Percentiles rank a stretch among this genome's conserved stretches.
phyloP scores from a whole-genome alignment of 2,888 invertebrate genomes.

The Hirtodrosophila cameraria region DNA sequence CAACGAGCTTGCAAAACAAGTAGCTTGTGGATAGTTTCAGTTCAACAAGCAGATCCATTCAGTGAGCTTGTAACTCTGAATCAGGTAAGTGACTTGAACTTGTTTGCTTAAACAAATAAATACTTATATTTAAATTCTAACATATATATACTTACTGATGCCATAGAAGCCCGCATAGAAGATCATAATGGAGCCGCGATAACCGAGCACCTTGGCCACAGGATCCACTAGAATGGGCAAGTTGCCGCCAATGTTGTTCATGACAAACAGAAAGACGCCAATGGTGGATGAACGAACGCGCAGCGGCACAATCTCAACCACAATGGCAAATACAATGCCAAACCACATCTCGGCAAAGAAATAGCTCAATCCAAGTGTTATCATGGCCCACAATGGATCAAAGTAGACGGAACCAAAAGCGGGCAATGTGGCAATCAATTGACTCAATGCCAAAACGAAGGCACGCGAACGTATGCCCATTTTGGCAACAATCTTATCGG shows the following conservation, averaged over 20 bases:
- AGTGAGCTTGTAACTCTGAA: too few relatives aligned
- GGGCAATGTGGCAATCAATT: slow-evolving; percentile 92
- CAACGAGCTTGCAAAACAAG: too few relatives aligned
- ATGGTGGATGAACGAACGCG: slow-evolving; percentile 93
- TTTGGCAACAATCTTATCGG: slow-evolving; percentile 94
- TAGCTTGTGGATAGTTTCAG: too few relatives aligned
- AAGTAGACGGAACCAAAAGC: slow-evolving; percentile 94
- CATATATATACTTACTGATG: slow-evolving; percentile 88
- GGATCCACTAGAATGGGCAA: slow-evolving; percentile 94
- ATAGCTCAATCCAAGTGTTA: slow-evolving; percentile 93
- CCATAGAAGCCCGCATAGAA: slow-evolving; percentile 95
- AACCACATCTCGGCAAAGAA: slow-evolving; percentile 98
- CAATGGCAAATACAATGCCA: slow-evolving; percentile 94
- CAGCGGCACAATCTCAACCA: slow-evolving; percentile 94
- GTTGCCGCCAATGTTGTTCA: slow-evolving; percentile 96
- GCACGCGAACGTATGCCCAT: slow-evolving; percentile 93
- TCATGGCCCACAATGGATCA: slow-evolving; percentile 93
- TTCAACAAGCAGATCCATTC: too few relatives aligned
- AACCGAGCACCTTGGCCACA: slow-evolving; percentile 91
- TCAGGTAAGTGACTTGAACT: too few relatives aligned
- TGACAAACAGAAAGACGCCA: slow-evolving; percentile 94
- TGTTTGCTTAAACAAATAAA: too few relatives aligned
- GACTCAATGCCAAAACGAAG: slow-evolving; percentile 91
- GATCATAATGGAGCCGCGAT: slow-evolving; percentile 92
- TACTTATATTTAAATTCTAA: too few relatives aligned